These are phyloP conservation scores for Plectus sambesii DNA, from an alignment of 1,140 invertebrate species.

Conservation along the genomic window DNA sequence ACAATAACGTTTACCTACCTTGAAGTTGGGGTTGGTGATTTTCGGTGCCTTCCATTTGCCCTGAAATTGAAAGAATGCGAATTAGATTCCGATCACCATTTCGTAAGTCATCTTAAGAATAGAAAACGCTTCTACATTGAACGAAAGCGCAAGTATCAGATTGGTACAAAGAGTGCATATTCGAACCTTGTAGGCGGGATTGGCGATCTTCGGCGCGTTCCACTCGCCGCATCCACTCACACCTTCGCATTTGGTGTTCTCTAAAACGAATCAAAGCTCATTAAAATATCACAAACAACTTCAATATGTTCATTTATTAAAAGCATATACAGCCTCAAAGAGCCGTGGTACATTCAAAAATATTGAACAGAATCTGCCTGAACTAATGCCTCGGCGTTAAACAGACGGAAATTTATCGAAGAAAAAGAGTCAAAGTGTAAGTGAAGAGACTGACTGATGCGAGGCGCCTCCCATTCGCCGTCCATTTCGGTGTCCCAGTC, in stretches of 20 bases:
- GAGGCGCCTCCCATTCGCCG: conserved; percentile 90
- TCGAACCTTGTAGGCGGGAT: conserved; percentile 43
- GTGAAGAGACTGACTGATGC: conserved; percentile 58
- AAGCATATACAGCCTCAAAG: too few relatives aligned
- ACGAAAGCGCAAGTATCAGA: too few relatives aligned
- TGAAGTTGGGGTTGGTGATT: conserved; percentile 84
- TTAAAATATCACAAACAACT: too few relatives aligned
- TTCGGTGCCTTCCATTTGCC: conserved; percentile 69
- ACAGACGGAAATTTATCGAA: background rate
- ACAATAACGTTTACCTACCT: conserved; percentile 48
- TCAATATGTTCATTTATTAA: too few relatives aligned
- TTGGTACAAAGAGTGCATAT: too few relatives aligned
- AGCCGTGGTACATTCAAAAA: too few relatives aligned
- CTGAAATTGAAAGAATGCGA: conserved; percentile 26
- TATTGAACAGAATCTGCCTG: too few relatives aligned
- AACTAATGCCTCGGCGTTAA: too few relatives aligned
- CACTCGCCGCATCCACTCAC: conserved; percentile 81
- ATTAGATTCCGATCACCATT: too few relatives aligned
- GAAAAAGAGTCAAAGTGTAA: conserved; percentile 4
- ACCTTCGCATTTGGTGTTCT: conserved; percentile 74
- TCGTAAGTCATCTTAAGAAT: too few relatives aligned
- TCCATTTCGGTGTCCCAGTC: conserved; percentile 94
- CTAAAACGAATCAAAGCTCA: conserved; percentile 28
- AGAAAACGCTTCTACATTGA: too few relatives aligned
- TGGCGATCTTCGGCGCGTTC: conserved; percentile 52